Evolutionary conservation across 2,888 invertebrate genomes (phyloP).

Genomic region (Drosophila mayaguana): DNA sequence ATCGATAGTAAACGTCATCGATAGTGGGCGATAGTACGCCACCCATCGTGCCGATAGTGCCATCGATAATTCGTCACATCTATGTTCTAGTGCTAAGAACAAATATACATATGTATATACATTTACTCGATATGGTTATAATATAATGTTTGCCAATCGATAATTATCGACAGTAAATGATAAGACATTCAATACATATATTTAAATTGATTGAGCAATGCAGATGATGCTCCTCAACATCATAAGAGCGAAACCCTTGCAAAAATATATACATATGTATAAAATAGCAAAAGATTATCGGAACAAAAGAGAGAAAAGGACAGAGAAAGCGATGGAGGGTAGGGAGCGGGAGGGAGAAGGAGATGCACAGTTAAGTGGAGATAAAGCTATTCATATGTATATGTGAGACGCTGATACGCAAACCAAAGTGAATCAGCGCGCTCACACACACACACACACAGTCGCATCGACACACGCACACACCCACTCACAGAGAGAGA

Average conservation of each 20-base stretch:
- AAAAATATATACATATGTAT: not conserved
- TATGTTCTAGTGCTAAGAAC: too few species aligned
- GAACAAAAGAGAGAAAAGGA: not conserved
- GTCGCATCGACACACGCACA: not conserved
- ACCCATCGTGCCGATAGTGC: too few species aligned
- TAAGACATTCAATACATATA: not conserved
- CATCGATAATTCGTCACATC: too few species aligned
- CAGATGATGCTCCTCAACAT: not conserved
- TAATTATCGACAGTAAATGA: not conserved
- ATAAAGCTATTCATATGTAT: slow-evolving; percentile 9
- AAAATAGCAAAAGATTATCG: not conserved
- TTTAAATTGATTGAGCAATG: not conserved
- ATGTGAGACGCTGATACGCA: slow-evolving; percentile 8
- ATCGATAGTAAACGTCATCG: too few species aligned
- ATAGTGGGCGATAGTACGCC: too few species aligned
- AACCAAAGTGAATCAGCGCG: not conserved
- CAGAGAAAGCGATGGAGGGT: not conserved
- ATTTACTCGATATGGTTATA: too few species aligned
- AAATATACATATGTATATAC: too few species aligned
- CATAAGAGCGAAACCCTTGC: not conserved
- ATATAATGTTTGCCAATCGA: not conserved
- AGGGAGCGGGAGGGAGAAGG: not conserved
- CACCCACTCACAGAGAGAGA: too few species aligned
- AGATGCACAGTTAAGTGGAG: not conserved
- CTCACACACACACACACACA: not conserved